These are phyloP conservation scores for Acanthisitta chloris DNA, from an alignment of 2,113 vertebrate genomes.

Conservation along the genomic window DNA sequence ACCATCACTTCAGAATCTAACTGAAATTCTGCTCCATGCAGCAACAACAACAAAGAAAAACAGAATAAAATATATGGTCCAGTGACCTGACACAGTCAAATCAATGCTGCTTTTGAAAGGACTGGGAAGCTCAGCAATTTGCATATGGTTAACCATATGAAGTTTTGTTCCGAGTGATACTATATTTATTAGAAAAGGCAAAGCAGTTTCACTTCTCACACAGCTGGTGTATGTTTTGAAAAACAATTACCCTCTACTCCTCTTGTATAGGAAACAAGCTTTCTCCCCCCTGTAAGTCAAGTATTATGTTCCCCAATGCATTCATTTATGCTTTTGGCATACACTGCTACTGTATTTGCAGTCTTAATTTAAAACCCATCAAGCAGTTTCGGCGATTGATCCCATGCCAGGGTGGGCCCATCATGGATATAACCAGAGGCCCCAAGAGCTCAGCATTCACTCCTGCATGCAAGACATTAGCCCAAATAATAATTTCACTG, in stretches of 20 bases:
- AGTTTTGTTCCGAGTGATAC: not conserved
- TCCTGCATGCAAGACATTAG: not conserved
- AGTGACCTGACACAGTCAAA: not conserved
- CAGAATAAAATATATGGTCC: rapidly evolving
- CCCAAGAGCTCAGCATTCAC: not conserved
- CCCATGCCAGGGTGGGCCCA: not conserved
- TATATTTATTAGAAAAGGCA: not conserved
- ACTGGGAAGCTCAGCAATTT: not conserved
- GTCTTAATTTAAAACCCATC: not conserved
- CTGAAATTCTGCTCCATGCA: not conserved
- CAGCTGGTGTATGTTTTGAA: not conserved
- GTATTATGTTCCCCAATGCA: not conserved
- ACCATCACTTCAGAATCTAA: not conserved
- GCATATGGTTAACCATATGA: rapidly evolving
- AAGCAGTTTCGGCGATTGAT: not conserved
- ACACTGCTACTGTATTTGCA: not conserved
- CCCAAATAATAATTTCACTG: not conserved
- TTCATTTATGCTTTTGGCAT: not conserved
- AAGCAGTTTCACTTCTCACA: not conserved
- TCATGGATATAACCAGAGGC: not conserved
- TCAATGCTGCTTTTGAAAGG: not conserved
- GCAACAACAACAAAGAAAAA: not conserved
- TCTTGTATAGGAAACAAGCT: not conserved
- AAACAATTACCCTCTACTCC: not conserved
- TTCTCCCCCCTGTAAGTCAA: not conserved